Conservation (phyloP, 2,888 invertebrate species). For the Philereme vetulata region DNA sequence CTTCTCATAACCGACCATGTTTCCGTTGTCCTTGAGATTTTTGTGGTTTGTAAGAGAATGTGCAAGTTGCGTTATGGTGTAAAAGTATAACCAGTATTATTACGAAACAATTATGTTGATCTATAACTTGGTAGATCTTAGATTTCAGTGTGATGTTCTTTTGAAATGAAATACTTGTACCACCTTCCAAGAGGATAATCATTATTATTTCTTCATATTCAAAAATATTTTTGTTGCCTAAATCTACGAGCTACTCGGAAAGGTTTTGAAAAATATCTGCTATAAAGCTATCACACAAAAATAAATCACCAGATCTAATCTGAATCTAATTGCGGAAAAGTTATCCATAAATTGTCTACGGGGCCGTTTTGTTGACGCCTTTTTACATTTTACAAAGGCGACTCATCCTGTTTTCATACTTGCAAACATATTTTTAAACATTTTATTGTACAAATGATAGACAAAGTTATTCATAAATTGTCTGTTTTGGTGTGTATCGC, state of each 20-base stretch:
- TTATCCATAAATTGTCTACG: conserved; percentile 14
- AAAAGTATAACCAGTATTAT: background rate
- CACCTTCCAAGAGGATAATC: no score
- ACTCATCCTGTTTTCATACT: background rate
- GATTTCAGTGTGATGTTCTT: background rate
- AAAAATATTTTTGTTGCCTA: no score
- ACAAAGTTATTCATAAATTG: conserved; percentile 6
- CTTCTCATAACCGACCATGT: conserved; percentile 9
- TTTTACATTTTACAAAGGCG: conserved; percentile 1
- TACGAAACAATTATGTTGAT: background rate
- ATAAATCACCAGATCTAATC: conserved; percentile 1
- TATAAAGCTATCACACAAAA: background rate
- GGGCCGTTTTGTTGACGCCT: conserved; percentile 8
- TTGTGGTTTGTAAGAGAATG: background rate
- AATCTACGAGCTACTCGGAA: background rate
- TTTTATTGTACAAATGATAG: conserved; percentile 5
- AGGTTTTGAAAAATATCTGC: background rate
- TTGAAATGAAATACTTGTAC: no score
- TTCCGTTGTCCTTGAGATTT: conserved; percentile 11
- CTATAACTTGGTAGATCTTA: background rate
- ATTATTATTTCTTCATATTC: no score
- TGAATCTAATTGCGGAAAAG: conserved; percentile 11
- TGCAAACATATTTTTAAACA: conserved; percentile 10
- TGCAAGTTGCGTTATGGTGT: background rate
- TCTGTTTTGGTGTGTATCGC: background rate